A percentile compares a stretch with the other conserved stretches of the same genome.
These are phyloP conservation scores for Eutolmus rufibarbis DNA, from an alignment of 2,888 invertebrate genomes.

Conservation along the genomic window DNA sequence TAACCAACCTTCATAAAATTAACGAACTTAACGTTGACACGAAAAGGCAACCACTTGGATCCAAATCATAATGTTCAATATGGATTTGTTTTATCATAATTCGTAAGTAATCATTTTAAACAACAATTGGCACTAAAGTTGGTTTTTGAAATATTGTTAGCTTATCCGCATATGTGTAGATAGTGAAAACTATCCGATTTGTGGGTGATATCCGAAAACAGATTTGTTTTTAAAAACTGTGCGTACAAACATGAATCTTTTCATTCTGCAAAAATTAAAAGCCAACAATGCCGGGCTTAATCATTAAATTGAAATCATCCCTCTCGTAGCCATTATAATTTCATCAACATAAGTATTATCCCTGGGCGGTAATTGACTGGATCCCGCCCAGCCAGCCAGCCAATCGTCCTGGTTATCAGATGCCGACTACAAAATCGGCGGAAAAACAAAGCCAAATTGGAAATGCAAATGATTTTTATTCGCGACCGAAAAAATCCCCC, in stretches of 20 bases:
- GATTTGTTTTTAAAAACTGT: not conserved
- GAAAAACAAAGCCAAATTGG: not conserved
- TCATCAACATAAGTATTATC: not conserved
- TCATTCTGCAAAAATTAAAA: not conserved
- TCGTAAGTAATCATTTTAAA: too few relatives aligned
- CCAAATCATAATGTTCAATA: too few relatives aligned
- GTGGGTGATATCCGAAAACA: not conserved
- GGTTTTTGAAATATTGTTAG: too few relatives aligned
- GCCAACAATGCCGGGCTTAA: not conserved
- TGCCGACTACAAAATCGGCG: not conserved
- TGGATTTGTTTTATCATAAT: too few relatives aligned
- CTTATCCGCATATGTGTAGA: not conserved
- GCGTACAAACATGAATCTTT: not conserved
- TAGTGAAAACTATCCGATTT: not conserved
- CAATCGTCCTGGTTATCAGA: not conserved
- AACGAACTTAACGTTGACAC: too few relatives aligned
- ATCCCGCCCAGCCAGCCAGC: not conserved
- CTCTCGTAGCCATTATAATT: not conserved
- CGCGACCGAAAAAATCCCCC: not conserved
- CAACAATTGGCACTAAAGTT: too few relatives aligned
- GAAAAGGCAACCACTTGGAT: too few relatives aligned
- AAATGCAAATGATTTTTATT: not conserved
- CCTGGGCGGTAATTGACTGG: not conserved
- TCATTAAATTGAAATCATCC: not conserved
- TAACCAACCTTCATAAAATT: too few relatives aligned